Conservation (phyloP, 2,888 invertebrate genomes). For the Polydrusus tereticollis region DNA sequence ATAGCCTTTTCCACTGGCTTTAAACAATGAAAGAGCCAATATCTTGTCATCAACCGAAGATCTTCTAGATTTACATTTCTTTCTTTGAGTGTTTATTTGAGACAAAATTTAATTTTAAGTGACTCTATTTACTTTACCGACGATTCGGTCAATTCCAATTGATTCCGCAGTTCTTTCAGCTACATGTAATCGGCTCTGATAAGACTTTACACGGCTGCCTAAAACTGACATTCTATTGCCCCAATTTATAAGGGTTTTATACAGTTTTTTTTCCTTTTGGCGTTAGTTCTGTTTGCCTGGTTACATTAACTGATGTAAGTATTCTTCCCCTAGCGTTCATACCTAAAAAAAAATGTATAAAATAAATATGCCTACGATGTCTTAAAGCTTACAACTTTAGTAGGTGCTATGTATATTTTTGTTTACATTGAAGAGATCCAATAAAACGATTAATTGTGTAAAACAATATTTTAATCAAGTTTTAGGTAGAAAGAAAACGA, state of each 20-base stretch:
- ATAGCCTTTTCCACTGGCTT: slow-evolving; percentile 30
- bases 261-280: slow-evolving; percentile 16
- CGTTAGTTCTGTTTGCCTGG: slow-evolving; percentile 2
- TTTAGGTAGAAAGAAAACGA: too few species aligned
- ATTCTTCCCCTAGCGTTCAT: not conserved
- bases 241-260: slow-evolving; percentile 7
- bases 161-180: too few species aligned
- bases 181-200: too few species aligned
- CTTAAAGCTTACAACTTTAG: too few species aligned
- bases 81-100: not conserved
- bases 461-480: too few species aligned
- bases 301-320: slow-evolving; percentile 1
- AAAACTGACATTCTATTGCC: slow-evolving; percentile 1
- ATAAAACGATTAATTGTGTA: too few species aligned
- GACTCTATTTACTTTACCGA: not conserved
- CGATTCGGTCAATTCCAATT: not conserved
- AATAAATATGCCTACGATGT: too few species aligned
- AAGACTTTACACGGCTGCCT: too few species aligned
- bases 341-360: not conserved
- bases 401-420: too few species aligned
- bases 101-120: slow-evolving; percentile 21
- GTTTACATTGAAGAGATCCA: too few species aligned
- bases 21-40: not conserved
- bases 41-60: slow-evolving; percentile 9
- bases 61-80: slow-evolving; percentile 11